phyloP scores from a whole-genome alignment of 1,140 invertebrate species.

The Procambarus virginalis region DNA sequence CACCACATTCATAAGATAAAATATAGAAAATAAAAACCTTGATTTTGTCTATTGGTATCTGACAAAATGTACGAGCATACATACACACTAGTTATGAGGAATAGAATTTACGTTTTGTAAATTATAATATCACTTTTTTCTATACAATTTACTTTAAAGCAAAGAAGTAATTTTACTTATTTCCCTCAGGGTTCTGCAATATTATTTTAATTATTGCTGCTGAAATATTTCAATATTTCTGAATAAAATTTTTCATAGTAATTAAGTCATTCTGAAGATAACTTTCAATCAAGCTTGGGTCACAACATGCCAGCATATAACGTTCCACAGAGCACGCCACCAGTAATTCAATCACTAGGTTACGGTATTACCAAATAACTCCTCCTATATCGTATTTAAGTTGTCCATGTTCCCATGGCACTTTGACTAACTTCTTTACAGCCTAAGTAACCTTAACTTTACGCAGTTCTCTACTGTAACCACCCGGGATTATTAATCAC shows the following conservation, averaged over 20 bases:
- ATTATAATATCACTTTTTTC: too few species aligned
- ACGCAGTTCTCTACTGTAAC: not conserved
- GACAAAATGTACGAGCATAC: too few species aligned
- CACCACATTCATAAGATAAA: too few species aligned
- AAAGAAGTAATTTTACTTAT: not conserved
- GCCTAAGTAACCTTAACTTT: not conserved
- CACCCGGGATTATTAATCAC: not conserved
- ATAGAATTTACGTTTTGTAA: too few species aligned
- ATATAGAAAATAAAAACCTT: too few species aligned
- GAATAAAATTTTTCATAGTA: not conserved
- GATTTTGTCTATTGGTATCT: too few species aligned
- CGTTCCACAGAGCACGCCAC: not conserved
- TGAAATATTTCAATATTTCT: not conserved
- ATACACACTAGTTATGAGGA: too few species aligned
- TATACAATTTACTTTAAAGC: not conserved
- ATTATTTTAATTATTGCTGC: not conserved
- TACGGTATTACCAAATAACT: not conserved
- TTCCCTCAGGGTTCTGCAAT: not conserved
- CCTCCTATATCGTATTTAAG: not conserved
- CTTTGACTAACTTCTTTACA: not conserved
- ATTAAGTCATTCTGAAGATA: slow-evolving; percentile 5
- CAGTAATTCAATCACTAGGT: not conserved
- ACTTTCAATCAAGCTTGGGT: not conserved
- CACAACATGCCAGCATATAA: not conserved
- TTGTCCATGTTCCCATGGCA: not conserved